These are phyloP conservation scores for Plemyria rubiginata DNA, from an alignment of 2,888 invertebrate genomes.

Conservation along the genomic window DNA sequence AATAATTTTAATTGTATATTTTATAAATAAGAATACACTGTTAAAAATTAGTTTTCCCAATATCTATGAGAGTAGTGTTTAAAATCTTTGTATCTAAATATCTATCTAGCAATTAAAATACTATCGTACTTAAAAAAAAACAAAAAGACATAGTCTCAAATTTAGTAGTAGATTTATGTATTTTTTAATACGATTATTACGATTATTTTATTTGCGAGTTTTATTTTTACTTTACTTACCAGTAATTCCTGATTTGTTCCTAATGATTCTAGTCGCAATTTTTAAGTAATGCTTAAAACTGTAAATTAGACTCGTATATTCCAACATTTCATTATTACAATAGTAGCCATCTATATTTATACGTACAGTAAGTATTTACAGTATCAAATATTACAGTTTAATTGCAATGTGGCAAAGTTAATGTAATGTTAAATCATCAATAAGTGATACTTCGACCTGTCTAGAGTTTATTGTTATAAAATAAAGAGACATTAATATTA, in stretches of 20 bases:
- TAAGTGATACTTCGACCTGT: slow-evolving; percentile 76
- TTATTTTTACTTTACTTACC: too few relatives aligned
- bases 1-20: slow-evolving; percentile 21
- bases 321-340: background rate
- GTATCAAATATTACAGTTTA: background rate
- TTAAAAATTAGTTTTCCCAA: slow-evolving; percentile 8
- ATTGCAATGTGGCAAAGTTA: slow-evolving; percentile 32
- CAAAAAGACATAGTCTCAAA: background rate
- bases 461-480: slow-evolving; percentile 80
- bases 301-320: slow-evolving; percentile 23
- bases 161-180: too few relatives aligned
- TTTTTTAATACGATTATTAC: too few relatives aligned
- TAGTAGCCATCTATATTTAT: slow-evolving; percentile 11
- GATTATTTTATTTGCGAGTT: too few relatives aligned
- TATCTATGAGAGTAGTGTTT: slow-evolving; percentile 3
- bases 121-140: background rate
- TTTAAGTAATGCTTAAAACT: slow-evolving; percentile 30
- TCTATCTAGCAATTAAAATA: background rate
- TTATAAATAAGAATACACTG: slow-evolving; percentile 4
- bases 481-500: slow-evolving; percentile 83
- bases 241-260: slow-evolving; percentile 5
- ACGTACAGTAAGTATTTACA: background rate
- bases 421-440: slow-evolving; percentile 13
- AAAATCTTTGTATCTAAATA: slow-evolving; percentile 10
- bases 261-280: slow-evolving; percentile 20